These are phyloP conservation scores for Alloplasta piceator DNA, from an alignment of 2,888 invertebrate genomes.

Conservation along the genomic window DNA sequence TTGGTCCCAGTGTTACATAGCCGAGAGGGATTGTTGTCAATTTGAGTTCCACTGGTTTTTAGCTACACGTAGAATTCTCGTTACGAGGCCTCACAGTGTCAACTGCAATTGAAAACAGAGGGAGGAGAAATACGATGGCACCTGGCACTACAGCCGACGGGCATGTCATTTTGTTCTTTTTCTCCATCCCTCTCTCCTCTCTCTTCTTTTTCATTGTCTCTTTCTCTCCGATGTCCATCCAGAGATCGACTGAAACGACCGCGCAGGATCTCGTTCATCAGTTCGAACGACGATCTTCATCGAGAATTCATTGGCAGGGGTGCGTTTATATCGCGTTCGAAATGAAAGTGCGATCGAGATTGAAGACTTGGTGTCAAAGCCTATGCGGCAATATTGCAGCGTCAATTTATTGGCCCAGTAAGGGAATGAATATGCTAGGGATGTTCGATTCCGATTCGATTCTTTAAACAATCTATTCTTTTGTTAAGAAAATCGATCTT, in stretches of 20 bases:
- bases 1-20: constrained; percentile 16
- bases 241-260: constrained; percentile 2
- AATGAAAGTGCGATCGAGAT: constrained; percentile 35
- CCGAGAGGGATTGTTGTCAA: constrained; percentile 51
- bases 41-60: constrained; percentile 51
- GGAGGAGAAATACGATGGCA: constrained; percentile 39
- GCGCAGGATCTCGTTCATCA: no score
- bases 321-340: constrained; percentile 28
- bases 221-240: background rate
- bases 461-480: no score
- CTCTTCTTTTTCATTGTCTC: background rate
- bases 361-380: constrained; percentile 4
- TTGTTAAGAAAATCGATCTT: no score
- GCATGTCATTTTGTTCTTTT: constrained; percentile 36
- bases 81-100: constrained; percentile 61
- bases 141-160: constrained; percentile 50
- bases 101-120: constrained; percentile 64
- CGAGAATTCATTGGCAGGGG: constrained; percentile 9
- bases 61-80: constrained; percentile 61
- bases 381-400: constrained; percentile 13
- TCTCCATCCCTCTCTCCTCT: background rate
- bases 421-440: background rate
- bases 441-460: no score
- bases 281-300: constrained; percentile 30
- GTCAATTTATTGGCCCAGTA: constrained; percentile 21